These are phyloP conservation scores for Patagioenas fasciata DNA, from an alignment of 2,113 vertebrate species.

Conservation along the genomic window DNA sequence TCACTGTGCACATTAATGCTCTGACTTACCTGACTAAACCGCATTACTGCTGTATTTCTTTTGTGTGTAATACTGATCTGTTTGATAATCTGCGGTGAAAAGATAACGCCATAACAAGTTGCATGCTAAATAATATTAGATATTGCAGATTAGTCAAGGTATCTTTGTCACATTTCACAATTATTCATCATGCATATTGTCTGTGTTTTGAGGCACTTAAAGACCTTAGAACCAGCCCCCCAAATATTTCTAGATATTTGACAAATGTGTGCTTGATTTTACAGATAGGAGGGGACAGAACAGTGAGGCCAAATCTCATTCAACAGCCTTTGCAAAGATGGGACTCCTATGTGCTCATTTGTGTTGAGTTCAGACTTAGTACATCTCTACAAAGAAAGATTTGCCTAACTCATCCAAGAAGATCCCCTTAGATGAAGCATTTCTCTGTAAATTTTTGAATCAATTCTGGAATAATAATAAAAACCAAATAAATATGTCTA, in stretches of 20 bases:
- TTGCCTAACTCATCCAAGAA: not conserved
- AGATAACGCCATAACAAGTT: not conserved
- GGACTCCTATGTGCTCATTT: not conserved
- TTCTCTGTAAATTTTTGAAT: not conserved
- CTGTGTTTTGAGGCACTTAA: not conserved
- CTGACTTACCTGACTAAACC: not conserved
- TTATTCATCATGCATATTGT: not conserved
- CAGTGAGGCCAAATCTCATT: not conserved
- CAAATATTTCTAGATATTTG: not conserved
- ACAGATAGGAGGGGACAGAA: not conserved
- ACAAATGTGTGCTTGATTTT: not conserved
- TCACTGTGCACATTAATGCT: not conserved
- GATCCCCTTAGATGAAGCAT: not conserved
- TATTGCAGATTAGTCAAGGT: not conserved
- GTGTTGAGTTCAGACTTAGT: not conserved
- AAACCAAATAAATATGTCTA: not conserved
- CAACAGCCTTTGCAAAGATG: not conserved
- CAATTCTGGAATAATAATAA: not conserved
- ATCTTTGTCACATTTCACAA: not conserved
- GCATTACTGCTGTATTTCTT: not conserved
- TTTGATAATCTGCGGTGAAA: not conserved
- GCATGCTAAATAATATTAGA: not conserved
- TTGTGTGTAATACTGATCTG: not conserved
- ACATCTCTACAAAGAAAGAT: fast-evolving
- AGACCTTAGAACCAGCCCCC: not conserved